Evolutionary conservation across 2,113 vertebrate species (phyloP).

Genomic region (Tamias sibiricus): DNA sequence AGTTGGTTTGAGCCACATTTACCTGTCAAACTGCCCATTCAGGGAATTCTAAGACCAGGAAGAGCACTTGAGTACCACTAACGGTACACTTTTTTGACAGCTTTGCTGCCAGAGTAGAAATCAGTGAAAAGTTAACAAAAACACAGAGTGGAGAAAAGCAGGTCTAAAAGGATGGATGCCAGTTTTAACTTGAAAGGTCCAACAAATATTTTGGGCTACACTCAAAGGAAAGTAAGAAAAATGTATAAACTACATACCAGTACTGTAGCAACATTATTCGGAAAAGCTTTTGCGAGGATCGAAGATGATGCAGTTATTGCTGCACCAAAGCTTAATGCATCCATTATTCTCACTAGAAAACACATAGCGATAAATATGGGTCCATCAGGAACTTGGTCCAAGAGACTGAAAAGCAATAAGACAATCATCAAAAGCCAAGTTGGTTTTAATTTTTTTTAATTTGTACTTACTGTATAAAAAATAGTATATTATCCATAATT

Average conservation of each 20-base stretch:
- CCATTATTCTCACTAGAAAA: slow-evolving; percentile 92
- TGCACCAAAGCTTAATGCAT: slow-evolving; percentile 93
- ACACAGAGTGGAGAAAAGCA: slow-evolving; percentile 10
- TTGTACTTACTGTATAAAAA: neutral
- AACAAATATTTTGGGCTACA: neutral
- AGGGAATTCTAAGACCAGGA: neutral
- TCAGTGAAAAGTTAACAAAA: slow-evolving; percentile 23
- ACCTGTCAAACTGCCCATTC: neutral
- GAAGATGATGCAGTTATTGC: slow-evolving; percentile 93
- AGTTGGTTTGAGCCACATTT: neutral
- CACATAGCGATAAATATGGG: slow-evolving; percentile 91
- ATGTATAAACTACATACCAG: slow-evolving; percentile 88
- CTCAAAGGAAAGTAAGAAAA: neutral
- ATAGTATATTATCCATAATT: neutral
- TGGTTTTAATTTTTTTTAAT: neutral
- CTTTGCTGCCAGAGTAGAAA: neutral
- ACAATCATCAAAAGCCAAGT: neutral
- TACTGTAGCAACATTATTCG: slow-evolving; percentile 95
- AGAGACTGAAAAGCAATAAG: slow-evolving; percentile 86
- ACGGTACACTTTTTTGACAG: neutral
- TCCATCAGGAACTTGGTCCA: slow-evolving; percentile 90
- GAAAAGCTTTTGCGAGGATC: slow-evolving; percentile 93
- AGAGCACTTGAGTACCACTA: neutral
- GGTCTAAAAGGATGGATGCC: neutral
- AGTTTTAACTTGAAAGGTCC: neutral